Conservation (phyloP, 2,797 vertebrate species). For the Scomberomorus guttatus region DNA sequence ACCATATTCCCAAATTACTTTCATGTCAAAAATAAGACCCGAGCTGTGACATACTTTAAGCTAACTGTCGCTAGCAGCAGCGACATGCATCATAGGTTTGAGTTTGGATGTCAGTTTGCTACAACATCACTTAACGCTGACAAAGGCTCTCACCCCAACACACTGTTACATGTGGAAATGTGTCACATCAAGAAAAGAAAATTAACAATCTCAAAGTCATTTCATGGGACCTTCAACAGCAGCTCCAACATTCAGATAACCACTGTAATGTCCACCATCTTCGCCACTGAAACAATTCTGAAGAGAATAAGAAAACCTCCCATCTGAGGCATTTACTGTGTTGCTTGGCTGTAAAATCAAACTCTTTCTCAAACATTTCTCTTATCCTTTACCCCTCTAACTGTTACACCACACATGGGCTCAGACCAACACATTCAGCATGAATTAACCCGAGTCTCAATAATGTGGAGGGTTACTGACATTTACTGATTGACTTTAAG, state of each 20-base stretch:
- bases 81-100: neutral
- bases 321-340: neutral
- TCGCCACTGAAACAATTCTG: neutral
- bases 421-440: neutral
- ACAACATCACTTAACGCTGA: no score
- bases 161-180: neutral
- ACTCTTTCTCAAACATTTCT: neutral
- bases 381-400: neutral
- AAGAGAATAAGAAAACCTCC: neutral
- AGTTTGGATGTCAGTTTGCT: no score
- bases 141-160: no score
- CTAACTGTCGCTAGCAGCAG: neutral
- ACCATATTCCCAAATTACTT: neutral
- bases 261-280: neutral
- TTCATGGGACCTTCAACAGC: constrained; percentile 40
- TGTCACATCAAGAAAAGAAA: neutral
- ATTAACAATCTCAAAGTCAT: neutral
- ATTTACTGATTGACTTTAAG: neutral
- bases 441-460: neutral
- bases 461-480: neutral
- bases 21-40: neutral
- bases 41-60: neutral
- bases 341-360: neutral
- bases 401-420: neutral
- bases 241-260: neutral